Percentiles rank a stretch among this genome's conserved stretches.
These are phyloP conservation scores for Sapajus apella DNA, from an alignment of 2,113 vertebrate species.

Conservation along the genomic window DNA sequence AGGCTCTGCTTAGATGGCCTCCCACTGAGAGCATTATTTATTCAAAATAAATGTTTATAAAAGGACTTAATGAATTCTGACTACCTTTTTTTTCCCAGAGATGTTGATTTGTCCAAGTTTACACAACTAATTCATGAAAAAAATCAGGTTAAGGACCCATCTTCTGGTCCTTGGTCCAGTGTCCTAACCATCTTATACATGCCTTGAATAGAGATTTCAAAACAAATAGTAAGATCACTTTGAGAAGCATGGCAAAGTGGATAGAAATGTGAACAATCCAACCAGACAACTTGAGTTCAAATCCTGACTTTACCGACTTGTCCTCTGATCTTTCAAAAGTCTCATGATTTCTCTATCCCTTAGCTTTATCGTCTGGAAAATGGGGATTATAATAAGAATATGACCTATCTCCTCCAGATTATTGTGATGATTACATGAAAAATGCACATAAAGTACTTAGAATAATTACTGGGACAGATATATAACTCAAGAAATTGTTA, in stretches of 20 bases:
- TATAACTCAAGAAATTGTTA: not conserved
- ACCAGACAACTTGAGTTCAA: not conserved
- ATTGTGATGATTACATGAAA: not conserved
- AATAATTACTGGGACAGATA: not conserved
- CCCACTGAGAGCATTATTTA: not conserved
- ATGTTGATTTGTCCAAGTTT: not conserved
- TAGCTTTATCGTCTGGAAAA: slow-evolving; percentile 9
- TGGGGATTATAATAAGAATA: not conserved
- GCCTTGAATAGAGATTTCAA: not conserved
- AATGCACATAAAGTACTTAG: not conserved
- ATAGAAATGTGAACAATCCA: not conserved
- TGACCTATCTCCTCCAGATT: not conserved
- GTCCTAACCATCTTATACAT: not conserved
- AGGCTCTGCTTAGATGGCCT: not conserved
- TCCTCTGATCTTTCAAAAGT: not conserved
- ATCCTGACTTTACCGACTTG: not conserved
- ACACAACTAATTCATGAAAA: not conserved
- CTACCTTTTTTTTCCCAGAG: not conserved
- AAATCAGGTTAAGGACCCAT: not conserved
- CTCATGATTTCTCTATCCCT: not conserved
- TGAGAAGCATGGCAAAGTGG: not conserved
- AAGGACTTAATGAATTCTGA: slow-evolving; percentile 5
- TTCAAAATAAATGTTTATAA: slow-evolving; percentile 21
- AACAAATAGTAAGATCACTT: not conserved
- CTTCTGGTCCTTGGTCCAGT: not conserved